Conservation (phyloP, 2,888 invertebrate genomes). For the Eutolmus rufibarbis region DNA sequence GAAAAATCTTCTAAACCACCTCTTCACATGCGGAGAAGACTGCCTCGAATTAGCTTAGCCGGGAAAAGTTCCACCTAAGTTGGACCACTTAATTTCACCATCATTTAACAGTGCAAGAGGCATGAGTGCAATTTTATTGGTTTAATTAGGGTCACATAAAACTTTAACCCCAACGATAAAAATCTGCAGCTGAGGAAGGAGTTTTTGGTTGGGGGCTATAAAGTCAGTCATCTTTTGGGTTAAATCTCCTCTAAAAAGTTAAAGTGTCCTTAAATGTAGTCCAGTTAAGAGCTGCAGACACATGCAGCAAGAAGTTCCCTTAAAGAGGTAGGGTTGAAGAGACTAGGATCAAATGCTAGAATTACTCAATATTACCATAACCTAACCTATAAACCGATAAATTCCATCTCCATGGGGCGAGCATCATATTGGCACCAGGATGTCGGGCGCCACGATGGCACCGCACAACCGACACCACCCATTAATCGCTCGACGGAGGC, state of each 20-base stretch:
- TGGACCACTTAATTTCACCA: not conserved
- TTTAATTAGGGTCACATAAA: not conserved
- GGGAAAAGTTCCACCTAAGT: not conserved
- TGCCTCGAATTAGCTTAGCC: not conserved
- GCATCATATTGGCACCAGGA: constrained; percentile 37
- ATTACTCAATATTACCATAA: constrained; percentile 26
- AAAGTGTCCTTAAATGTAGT: not conserved
- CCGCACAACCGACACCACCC: constrained; percentile 26
- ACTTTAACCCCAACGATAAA: not conserved
- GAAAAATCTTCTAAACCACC: not conserved
- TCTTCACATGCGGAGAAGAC: not conserved
- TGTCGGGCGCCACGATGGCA: constrained; percentile 37
- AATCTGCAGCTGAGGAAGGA: not conserved
- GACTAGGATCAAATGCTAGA: not conserved
- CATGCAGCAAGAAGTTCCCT: not conserved
- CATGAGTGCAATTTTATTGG: not conserved
- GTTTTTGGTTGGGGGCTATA: not conserved
- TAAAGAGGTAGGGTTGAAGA: not conserved
- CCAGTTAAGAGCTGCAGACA: not conserved
- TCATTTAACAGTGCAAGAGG: not conserved
- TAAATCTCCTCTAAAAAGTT: not conserved
- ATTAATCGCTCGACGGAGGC: not conserved
- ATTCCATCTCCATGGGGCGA: not conserved
- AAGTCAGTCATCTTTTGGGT: not conserved
- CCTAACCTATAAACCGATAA: constrained; percentile 39